Evolutionary conservation across 1,140 invertebrate species (phyloP).

Genomic region (Uloborus diversus): DNA sequence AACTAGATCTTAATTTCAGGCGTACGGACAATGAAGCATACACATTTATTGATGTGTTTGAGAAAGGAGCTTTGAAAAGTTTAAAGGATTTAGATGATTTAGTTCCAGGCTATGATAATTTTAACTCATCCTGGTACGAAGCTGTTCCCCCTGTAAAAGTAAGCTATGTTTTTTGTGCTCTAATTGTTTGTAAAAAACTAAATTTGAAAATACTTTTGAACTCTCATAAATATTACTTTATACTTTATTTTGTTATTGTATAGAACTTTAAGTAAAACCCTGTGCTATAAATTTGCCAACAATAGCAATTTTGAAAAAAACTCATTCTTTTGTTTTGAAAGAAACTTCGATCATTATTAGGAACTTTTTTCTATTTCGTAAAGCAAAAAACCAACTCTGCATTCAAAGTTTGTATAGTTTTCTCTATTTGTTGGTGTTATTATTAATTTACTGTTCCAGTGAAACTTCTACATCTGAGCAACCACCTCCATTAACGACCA

Average conservation of each 20-base stretch:
- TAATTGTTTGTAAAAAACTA: background rate
- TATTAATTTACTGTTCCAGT: too few relatives aligned
- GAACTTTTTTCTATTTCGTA: too few relatives aligned
- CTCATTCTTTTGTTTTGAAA: too few relatives aligned
- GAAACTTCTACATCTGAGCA: too few relatives aligned
- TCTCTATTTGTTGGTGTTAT: too few relatives aligned
- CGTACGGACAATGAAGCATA: background rate
- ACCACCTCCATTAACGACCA: too few relatives aligned
- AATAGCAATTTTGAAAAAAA: too few relatives aligned
- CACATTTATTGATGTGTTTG: conserved; percentile 40
- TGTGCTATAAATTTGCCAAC: too few relatives aligned
- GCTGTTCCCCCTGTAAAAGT: conserved; percentile 16
- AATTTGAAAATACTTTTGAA: background rate
- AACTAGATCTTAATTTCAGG: too few relatives aligned
- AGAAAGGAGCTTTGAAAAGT: conserved; percentile 3
- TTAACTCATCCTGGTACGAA: background rate
- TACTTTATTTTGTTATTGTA: background rate
- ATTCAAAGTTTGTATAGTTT: too few relatives aligned
- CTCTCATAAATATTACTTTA: background rate
- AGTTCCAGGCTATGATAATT: conserved; percentile 1
- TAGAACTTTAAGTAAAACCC: background rate
- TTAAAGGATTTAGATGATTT: background rate
- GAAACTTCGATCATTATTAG: too few relatives aligned
- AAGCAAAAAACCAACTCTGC: too few relatives aligned
- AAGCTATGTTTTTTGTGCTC: background rate